A percentile compares a stretch with the other conserved stretches of the same genome.
Conservation (phyloP, 2,888 invertebrate genomes). For the Ctenicera cuprea region DNA sequence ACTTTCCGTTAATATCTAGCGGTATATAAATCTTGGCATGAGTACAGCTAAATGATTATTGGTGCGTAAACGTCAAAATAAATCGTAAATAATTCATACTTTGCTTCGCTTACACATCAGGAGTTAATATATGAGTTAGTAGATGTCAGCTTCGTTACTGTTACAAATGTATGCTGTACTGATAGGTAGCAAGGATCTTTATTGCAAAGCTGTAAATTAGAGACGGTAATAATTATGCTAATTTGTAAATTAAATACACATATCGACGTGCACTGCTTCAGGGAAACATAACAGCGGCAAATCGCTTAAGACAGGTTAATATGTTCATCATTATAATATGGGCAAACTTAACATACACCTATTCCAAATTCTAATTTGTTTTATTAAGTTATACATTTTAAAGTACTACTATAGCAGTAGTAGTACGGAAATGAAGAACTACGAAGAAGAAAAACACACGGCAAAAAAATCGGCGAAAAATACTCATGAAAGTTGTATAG, state of each 20-base stretch:
- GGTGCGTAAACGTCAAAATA: slow-evolving; percentile 45
- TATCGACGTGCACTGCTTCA: slow-evolving; percentile 4
- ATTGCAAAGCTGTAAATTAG: slow-evolving; percentile 37
- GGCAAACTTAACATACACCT: too few relatives aligned
- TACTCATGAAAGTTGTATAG: too few relatives aligned
- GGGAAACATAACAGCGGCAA: not conserved
- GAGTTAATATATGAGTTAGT: slow-evolving; percentile 27
- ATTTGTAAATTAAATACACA: slow-evolving; percentile 27
- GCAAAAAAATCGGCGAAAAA: too few relatives aligned
- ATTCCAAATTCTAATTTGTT: too few relatives aligned
- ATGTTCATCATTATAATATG: too few relatives aligned
- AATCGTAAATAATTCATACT: slow-evolving; percentile 47
- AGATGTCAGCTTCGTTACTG: slow-evolving; percentile 31
- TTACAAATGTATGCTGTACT: slow-evolving; percentile 19
- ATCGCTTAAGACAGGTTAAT: not conserved
- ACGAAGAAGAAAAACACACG: too few relatives aligned
- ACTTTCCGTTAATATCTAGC: slow-evolving; percentile 28
- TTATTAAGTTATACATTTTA: too few relatives aligned
- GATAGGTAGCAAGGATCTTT: slow-evolving; percentile 38
- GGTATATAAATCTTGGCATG: slow-evolving; percentile 31
- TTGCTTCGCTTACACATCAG: slow-evolving; percentile 31
- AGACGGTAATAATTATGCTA: slow-evolving; percentile 30
- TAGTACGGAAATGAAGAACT: too few relatives aligned
- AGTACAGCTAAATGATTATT: slow-evolving; percentile 42
- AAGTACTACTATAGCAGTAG: too few relatives aligned